Percentiles rank a stretch among this genome's conserved stretches.
Evolutionary conservation across 2,888 invertebrate species (phyloP).

Genomic region (Hybos culiciformis): DNA sequence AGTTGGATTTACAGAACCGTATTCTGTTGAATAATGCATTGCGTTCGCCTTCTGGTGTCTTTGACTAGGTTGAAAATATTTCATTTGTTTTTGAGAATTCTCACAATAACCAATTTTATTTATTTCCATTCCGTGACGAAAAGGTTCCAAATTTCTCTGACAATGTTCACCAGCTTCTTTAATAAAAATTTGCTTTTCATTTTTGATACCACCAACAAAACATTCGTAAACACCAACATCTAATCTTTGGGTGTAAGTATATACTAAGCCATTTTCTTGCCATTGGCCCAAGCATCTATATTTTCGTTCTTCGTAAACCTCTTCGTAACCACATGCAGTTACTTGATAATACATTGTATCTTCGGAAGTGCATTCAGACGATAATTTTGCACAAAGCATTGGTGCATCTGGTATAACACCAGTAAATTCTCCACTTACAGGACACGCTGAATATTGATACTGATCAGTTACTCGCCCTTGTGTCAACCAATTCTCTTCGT

Average conservation of each 20-base stretch:
- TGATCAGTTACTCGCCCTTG: conserved; percentile 39
- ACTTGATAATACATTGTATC: conserved; percentile 55
- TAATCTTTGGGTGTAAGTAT: conserved; percentile 49
- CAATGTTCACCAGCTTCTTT: conserved; percentile 54
- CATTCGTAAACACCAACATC: conserved; percentile 49
- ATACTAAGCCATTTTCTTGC: conserved; percentile 46
- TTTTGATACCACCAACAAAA: conserved; percentile 45
- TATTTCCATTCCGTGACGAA: conserved; percentile 47
- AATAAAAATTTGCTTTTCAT: conserved; percentile 46
- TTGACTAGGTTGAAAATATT: no score
- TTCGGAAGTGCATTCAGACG: conserved; percentile 48
- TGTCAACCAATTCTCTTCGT: conserved; percentile 43
- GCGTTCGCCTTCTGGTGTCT: no score
- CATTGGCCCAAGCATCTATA: conserved; percentile 53
- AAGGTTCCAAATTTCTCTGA: conserved; percentile 44
- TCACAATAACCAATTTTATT: conserved; percentile 38
- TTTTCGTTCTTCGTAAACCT: conserved; percentile 50
- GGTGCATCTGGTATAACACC: conserved; percentile 47
- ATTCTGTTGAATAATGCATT: no score
- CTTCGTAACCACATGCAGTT: conserved; percentile 43
- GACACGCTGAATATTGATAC: conserved; percentile 39
- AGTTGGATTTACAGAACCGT: no score
- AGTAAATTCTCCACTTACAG: conserved; percentile 49
- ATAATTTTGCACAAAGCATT: conserved; percentile 47
- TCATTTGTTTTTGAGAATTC: no score